phyloP scores from a whole-genome alignment of 1,140 invertebrate genomes.

The Himalopsyche phryganea region DNA sequence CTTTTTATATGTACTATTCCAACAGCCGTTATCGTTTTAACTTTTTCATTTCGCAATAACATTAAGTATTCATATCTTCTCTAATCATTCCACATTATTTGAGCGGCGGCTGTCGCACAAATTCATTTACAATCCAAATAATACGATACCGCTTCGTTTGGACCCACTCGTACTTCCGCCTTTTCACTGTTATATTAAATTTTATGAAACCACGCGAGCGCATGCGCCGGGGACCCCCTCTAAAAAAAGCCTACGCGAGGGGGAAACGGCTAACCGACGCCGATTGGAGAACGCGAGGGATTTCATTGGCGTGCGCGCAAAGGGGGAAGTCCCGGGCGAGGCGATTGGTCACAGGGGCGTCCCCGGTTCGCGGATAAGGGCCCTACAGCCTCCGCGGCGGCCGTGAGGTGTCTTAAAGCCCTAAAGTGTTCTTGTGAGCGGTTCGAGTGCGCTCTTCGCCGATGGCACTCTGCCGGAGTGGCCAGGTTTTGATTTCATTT shows the following conservation, averaged over 20 bases:
- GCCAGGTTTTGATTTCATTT: slow-evolving; percentile 36
- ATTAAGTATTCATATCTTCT: background rate
- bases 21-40: too few species aligned
- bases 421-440: slow-evolving; percentile 32
- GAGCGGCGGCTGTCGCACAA: background rate
- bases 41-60: slow-evolving; percentile 22
- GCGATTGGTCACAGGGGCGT: slow-evolving; percentile 7
- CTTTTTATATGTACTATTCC: too few species aligned
- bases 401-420: slow-evolving; percentile 33
- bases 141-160: slow-evolving; percentile 26
- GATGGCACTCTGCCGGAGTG: slow-evolving; percentile 32
- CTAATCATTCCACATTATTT: slow-evolving; percentile 11
- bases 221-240: background rate
- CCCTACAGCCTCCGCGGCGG: slow-evolving; percentile 17
- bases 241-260: background rate
- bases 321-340: background rate
- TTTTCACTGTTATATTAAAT: slow-evolving; percentile 27
- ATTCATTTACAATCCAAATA: slow-evolving; percentile 28
- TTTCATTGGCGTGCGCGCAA: background rate
- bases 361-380: background rate
- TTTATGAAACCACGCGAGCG: background rate
- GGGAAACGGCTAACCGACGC: background rate
- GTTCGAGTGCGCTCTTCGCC: slow-evolving; percentile 32
- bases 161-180: slow-evolving; percentile 11
- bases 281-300: slow-evolving; percentile 1